Conservation (phyloP, 2,888 invertebrate species). For the Mellilla xanthometata region DNA sequence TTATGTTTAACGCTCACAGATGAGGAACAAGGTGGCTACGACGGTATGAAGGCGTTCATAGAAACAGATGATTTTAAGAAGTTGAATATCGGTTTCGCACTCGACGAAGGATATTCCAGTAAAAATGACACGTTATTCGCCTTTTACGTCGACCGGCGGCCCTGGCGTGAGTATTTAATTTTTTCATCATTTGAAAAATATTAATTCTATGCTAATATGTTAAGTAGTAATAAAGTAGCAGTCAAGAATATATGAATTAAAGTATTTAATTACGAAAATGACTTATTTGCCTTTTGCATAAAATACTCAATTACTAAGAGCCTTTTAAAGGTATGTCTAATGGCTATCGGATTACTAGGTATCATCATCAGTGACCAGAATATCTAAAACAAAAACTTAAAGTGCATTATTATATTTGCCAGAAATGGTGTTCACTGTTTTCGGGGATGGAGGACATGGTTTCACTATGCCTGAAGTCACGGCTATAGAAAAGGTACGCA, state of each 20-base stretch:
- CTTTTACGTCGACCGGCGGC: slow-evolving; percentile 86
- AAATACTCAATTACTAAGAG: too few species aligned
- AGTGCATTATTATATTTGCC: too few species aligned
- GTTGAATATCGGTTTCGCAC: slow-evolving; percentile 90
- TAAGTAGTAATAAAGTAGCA: too few species aligned
- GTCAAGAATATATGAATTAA: too few species aligned
- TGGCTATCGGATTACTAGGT: too few species aligned
- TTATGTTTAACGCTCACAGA: slow-evolving; percentile 82
- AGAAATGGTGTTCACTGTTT: slow-evolving; percentile 84
- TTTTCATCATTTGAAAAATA: too few species aligned
- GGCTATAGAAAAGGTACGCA: slow-evolving; percentile 87
- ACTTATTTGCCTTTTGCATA: too few species aligned
- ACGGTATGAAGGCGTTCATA: slow-evolving; percentile 89
- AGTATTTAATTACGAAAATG: too few species aligned
- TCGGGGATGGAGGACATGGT: slow-evolving; percentile 92
- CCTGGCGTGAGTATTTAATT: slow-evolving; percentile 87
- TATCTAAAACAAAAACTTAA: too few species aligned
- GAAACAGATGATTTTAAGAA: slow-evolving; percentile 85
- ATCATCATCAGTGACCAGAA: too few species aligned
- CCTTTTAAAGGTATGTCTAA: too few species aligned
- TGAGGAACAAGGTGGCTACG: slow-evolving; percentile 91
- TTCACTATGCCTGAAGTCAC: slow-evolving; percentile 87
- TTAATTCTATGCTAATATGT: too few species aligned
- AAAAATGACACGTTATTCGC: slow-evolving; percentile 79
- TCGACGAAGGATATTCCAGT: slow-evolving; percentile 91